Base-by-base conservation (phyloP, 2,888 invertebrate species). In the Nephrotoma flavescens region DNA sequence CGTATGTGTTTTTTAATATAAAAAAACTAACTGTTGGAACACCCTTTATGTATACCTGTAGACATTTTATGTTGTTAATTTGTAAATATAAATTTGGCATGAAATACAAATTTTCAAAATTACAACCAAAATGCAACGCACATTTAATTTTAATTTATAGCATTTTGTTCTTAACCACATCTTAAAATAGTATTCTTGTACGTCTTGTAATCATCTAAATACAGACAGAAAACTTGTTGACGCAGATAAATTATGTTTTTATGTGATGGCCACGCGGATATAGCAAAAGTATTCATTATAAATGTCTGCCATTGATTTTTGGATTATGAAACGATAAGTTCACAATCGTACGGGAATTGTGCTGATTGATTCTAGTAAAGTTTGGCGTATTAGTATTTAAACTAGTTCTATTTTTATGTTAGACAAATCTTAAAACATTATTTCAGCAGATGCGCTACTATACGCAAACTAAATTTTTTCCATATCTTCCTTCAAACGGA, bases 41-140 rank as follows among this genome's bases (percentile, higher is more conserved):
- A 31, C 31, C 31, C 31, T 31, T 31, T 31, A 52, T 6, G 4
- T 6, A n/a, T n/a, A 15, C 15, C 3, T 52, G 15, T 57, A 57
- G 15, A 57, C 1, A 57, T n/a, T 57, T 31, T 57, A 19, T 57
- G 15, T 19, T 57, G 15, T 57, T 57, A 57, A 57, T 57, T 57
- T 57, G 15, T 15, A 57, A 89, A 90, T 90, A 89, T 89, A 91
- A 91, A 91, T 91, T 90, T 90, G 90, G 89, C 91, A 91, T 91
- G 91, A 90, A 91, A 91, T 90, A 89, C 89, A 89, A 89, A 89
- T 89, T 89, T 89, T 89, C 88, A 89, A 15, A 15, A 57, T 57
- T 57, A 57, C 52, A 57, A 57, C 52, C 52, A 57, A 57, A 57
- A 15, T 15, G 15, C 52, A n/a, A 57, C 52, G 52, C 15, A 57